These are phyloP conservation scores for Lasioglossum calceatum DNA, from an alignment of 2,888 invertebrate genomes.

Conservation along the genomic window DNA sequence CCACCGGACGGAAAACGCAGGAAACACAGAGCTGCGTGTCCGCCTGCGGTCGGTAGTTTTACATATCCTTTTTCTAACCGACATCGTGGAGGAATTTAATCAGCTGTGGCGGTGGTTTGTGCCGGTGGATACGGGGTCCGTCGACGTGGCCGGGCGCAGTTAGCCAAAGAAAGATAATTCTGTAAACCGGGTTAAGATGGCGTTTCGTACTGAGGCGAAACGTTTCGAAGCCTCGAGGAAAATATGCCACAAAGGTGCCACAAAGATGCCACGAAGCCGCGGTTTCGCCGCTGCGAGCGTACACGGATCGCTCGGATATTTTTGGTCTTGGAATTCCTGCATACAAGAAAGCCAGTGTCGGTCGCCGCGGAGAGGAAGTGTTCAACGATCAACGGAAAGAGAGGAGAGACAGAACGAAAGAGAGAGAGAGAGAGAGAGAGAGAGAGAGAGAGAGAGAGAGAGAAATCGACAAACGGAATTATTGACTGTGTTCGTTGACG, in stretches of 20 bases:
- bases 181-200: slow-evolving; percentile 53
- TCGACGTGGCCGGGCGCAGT: slow-evolving; percentile 31
- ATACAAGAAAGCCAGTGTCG: slow-evolving; percentile 59
- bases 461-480: slow-evolving; percentile 32
- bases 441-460: not conserved
- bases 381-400: slow-evolving; percentile 20
- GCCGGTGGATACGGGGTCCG: slow-evolving; percentile 19
- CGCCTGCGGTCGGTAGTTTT: slow-evolving; percentile 8
- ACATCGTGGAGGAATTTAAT: slow-evolving; percentile 52
- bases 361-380: slow-evolving; percentile 38
- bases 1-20: not conserved
- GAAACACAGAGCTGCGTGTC: not conserved
- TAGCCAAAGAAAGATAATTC: slow-evolving; percentile 62
- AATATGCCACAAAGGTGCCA: slow-evolving; percentile 68
- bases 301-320: slow-evolving; percentile 63
- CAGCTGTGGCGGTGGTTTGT: not conserved
- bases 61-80: slow-evolving; percentile 18
- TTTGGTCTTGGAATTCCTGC: slow-evolving; percentile 69
- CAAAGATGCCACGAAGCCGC: slow-evolving; percentile 67
- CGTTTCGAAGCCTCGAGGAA: slow-evolving; percentile 60
- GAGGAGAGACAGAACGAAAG: not conserved
- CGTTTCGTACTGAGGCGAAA: slow-evolving; percentile 46
- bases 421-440: not conserved
- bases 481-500: slow-evolving; percentile 48
- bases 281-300: slow-evolving; percentile 56